Evolutionary conservation across 2,113 vertebrate species (phyloP), one percentile per base, ranked within the genome.

Genomic region (Mirounga angustirostris): DNA sequence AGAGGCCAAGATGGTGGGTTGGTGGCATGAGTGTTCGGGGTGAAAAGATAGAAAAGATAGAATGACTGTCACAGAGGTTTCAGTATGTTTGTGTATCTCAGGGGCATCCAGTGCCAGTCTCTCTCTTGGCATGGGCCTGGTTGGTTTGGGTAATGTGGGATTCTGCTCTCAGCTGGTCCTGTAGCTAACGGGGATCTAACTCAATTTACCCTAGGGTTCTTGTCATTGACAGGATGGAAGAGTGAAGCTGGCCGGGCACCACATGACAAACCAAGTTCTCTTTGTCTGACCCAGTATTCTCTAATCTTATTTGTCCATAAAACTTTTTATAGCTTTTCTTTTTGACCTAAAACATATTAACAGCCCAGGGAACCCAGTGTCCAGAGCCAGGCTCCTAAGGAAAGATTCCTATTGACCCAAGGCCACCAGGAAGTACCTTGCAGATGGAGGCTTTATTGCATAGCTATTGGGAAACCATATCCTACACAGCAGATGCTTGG

Each of bases 111-210:
- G 40, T 56, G 24, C 36, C 33, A 26, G 9, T 36, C 16, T 82
- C 10, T 50, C 5, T 19, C 24, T 15, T 2, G 58, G 73, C 13
- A 14, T 7, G 4, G 54, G 18, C 8, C 24, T 1, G 0, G 0
- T 11, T 30, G 33, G 54, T 28, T 52, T 46, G 46, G 52, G 26
- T 69, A n/a, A 56, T 28, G 4, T 30, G 33, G 26, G 6, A 0
- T 36, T 69, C 58, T 79, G 56, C 21, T 58, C 19, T 67, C 18
- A 36, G 56, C 14, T 30, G 22, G 5, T 52, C 43, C 43, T 33
- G 46, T 36, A 43, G 56, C 9, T 40, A 61, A 56, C 14, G 33
- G 40, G 94, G 13, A 33, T 22, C 21, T n/a, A 63, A 43, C 26
- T 79, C 58, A 11, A 13, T 54, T 79, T 89, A 30, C 50, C 46